A percentile compares a stretch with the other conserved stretches of the same genome.
Evolutionary conservation across 2,797 vertebrate species (phyloP).

Genomic region (Simalia tracyae): DNA sequence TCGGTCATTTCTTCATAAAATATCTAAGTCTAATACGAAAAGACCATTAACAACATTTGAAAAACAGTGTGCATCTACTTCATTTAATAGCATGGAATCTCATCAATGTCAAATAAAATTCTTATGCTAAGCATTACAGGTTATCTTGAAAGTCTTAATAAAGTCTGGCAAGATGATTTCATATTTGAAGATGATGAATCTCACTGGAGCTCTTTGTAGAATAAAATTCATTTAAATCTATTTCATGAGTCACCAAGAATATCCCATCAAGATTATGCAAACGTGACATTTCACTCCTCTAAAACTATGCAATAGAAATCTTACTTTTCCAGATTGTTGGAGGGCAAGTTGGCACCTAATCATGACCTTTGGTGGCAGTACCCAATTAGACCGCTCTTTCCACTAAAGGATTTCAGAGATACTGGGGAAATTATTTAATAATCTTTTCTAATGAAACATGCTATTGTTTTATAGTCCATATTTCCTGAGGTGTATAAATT

Average conservation of each 20-base stretch:
- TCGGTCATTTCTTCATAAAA: background rate
- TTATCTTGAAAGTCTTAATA: background rate
- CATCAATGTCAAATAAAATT: background rate
- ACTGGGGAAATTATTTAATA: background rate
- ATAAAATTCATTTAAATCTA: background rate
- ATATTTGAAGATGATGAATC: background rate
- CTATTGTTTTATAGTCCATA: background rate
- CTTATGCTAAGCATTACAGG: background rate
- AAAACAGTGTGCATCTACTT: background rate
- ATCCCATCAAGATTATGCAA: background rate
- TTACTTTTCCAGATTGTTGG: background rate
- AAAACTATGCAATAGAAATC: background rate
- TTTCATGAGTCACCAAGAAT: background rate
- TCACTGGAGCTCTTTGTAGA: background rate
- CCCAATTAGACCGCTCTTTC: background rate
- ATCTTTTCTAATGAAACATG: background rate
- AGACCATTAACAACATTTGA: background rate
- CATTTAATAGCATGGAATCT: background rate
- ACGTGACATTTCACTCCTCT: background rate
- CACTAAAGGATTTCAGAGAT: background rate
- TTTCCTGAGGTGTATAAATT: background rate
- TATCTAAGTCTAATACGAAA: background rate
- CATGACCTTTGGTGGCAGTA: background rate
- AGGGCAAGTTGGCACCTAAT: background rate
- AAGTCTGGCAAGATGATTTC: background rate